Conservation (phyloP, 1,140 invertebrate genomes). For the Papilio dardanus region DNA sequence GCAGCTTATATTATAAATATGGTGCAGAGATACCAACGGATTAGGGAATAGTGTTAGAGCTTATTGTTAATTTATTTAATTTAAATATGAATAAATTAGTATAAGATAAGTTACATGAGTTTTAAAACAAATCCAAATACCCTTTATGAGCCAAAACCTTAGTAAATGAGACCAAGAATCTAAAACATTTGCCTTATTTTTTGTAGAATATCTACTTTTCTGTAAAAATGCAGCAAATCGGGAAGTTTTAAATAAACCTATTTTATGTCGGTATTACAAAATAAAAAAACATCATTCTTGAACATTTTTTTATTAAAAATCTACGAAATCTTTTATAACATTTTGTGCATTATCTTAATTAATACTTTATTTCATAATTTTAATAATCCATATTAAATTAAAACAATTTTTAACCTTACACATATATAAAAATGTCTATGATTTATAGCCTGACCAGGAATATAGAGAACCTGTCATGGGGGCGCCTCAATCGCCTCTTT, state of each 20-base stretch:
- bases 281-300: not conserved
- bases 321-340: slow-evolving; percentile 32
- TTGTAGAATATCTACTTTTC: too few species aligned
- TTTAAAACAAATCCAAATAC: not conserved
- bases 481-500: too few species aligned
- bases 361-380: not conserved
- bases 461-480: too few species aligned
- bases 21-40: slow-evolving; percentile 55
- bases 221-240: too few species aligned
- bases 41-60: slow-evolving; percentile 12
- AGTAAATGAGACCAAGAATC: not conserved
- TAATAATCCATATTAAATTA: not conserved
- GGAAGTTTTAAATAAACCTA: too few species aligned
- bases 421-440: not conserved
- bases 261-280: not conserved
- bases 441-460: too few species aligned
- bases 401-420: not conserved
- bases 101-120: not conserved
- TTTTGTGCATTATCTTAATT: slow-evolving; percentile 21
- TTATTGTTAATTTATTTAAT: slow-evolving; percentile 25
- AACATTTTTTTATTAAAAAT: slow-evolving; percentile 38
- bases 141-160: not conserved
- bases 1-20: slow-evolving; percentile 66
- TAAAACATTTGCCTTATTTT: too few species aligned
- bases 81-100: slow-evolving; percentile 11